Evolutionary conservation across 2,113 vertebrate genomes (phyloP), one percentile per base, ranked within the genome.

Genomic region (Prunella himalayana): DNA sequence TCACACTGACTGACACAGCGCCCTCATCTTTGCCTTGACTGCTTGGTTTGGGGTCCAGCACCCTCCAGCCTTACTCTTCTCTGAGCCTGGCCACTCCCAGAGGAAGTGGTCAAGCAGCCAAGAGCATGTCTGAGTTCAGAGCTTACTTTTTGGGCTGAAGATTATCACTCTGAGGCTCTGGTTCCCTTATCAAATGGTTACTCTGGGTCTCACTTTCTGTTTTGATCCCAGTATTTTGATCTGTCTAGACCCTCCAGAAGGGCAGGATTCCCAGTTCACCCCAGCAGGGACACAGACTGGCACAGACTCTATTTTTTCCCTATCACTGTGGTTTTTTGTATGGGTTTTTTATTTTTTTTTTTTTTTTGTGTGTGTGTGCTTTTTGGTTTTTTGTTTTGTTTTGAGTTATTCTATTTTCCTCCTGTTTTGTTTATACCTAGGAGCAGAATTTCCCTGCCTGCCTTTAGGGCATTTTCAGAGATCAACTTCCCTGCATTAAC

Each of bases 11-110:
- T 49, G 37, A 53, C 57, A 10, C 33, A 42, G 68, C 42, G 53
- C 1, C 0, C 7, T 9, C 30, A 3, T 8, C n/a, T 61, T 20
- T 11, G 37, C 50, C 28, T 15, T 14, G 12, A 15, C 65, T 68
- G 27, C 31, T 16, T 21, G 47, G 21, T 18, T 4, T 9, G 6
- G 35, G 35, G 44, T 44, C 57, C 11, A 0, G 20, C 82, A 59
- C 3, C 39, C 70, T 50, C 47, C 65, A 78, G 63, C 37, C 66
- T 49, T 4, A 0, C 61, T 47, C n/a, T 30, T 37, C 37, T n/a
- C 66, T 47, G 27, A 35, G 41, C 13, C 24, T 41, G 47, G 42
- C 65, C 33, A 4, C 51, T 75, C 61, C 15, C 51, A n/a, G 21
- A 27, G 19, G 53, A 47, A 17, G 23, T 11, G 20, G 9, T 12